These are phyloP conservation scores for Bombus balteatus DNA, from an alignment of 1,140 invertebrate genomes.

Conservation along the genomic window DNA sequence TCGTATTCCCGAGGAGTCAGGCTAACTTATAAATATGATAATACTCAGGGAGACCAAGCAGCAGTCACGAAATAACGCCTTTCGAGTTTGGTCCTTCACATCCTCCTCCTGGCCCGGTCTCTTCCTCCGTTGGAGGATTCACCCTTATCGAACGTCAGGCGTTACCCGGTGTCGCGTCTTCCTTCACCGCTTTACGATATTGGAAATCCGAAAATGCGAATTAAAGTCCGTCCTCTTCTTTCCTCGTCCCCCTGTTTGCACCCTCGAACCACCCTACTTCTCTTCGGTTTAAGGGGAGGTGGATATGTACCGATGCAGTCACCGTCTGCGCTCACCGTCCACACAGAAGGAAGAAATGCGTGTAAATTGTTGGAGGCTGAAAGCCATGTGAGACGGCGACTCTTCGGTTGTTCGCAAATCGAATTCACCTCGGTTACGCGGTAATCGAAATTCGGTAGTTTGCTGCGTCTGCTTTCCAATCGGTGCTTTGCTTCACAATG, in stretches of 20 bases:
- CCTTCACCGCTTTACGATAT: slow-evolving; percentile 71
- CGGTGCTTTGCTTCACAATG: not conserved
- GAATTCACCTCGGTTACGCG: slow-evolving; percentile 29
- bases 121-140: slow-evolving; percentile 45
- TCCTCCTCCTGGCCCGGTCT: slow-evolving; percentile 43
- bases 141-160: slow-evolving; percentile 69
- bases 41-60: slow-evolving; percentile 69
- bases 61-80: slow-evolving; percentile 77
- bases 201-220: slow-evolving; percentile 77
- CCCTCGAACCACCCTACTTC: not conserved
- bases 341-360: slow-evolving; percentile 51
- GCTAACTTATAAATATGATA: slow-evolving; percentile 79
- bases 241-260: not conserved
- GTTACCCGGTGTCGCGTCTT: slow-evolving; percentile 66
- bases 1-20: slow-evolving; percentile 59
- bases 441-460: slow-evolving; percentile 39
- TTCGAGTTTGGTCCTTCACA: slow-evolving; percentile 60
- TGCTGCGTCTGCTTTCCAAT: not conserved
- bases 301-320: slow-evolving; percentile 27
- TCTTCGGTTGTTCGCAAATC: slow-evolving; percentile 40
- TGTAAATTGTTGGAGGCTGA: slow-evolving; percentile 51
- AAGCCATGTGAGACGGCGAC: slow-evolving; percentile 28
- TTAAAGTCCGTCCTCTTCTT: slow-evolving; percentile 70
- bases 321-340: slow-evolving; percentile 26
- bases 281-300: not conserved